Evolutionary conservation across 2,113 vertebrate genomes (phyloP), one percentile per base, ranked within the genome.

Genomic region (Cariama cristata): DNA sequence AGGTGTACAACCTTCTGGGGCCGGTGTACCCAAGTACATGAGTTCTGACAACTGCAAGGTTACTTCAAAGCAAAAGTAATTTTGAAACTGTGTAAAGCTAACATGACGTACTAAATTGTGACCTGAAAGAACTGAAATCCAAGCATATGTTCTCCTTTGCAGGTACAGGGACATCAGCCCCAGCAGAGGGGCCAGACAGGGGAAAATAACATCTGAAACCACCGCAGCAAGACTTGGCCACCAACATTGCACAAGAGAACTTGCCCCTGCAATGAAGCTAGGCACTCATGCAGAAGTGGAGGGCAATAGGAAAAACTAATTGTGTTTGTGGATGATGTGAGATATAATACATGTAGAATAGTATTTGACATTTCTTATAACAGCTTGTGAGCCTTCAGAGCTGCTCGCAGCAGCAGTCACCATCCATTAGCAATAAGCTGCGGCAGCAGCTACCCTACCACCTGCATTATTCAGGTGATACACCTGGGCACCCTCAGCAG

Each of bases 251-350:
- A 44, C 69, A 79, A 53, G 22, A 44, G 27, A 81, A 17, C 38
- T 79, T n/a, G 24, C 7, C 19, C 9, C 22, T 3, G 3, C 0
- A 0, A 18, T 16, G 49, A 81, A 69, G 17, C 38, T 66, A 21
- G 13, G 19, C 24, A 58, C 20, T 26, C 4, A 1, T 16, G 30
- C 38, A 19, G 33, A 60, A 88, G 15, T 47, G 15, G 33, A 16
- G 33, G 20, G 12, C 27, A 67, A 47, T 1, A 63, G 35, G 40
- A n/a, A 44, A 91, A 80, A 58, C 5, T 23, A 32, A 24, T 21
- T 60, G 6, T 40, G 30, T 63, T 64, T 60, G 44, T 60, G 50
- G 19, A 53, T 82, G 49, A 42, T 24, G 18, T 35, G 12, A 45
- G 50, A 81, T 50, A 88, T 38, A 21, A 5, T 75, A 56, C 5